Conservation (phyloP, 2,797 vertebrate genomes). For the Scolopax rusticola region DNA sequence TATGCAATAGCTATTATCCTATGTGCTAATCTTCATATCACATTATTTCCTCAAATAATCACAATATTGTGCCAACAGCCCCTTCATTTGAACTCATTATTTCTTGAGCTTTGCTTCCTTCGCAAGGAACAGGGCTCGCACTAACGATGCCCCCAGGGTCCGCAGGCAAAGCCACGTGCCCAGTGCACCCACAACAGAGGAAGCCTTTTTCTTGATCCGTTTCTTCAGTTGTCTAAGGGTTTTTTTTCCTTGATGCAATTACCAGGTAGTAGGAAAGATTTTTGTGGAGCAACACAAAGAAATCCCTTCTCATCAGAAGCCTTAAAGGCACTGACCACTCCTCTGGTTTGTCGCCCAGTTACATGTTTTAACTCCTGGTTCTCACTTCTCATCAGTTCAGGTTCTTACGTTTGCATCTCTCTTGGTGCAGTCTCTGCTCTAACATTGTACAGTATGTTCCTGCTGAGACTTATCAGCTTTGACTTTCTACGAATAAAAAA, state of each 20-base stretch:
- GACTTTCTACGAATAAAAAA: constrained; percentile 19
- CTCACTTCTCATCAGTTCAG: not conserved
- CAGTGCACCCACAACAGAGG: not conserved
- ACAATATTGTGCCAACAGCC: constrained; percentile 67
- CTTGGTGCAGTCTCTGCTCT: not conserved
- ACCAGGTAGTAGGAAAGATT: not conserved
- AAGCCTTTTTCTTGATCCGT: not conserved
- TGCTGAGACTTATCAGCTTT: not conserved
- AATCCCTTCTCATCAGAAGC: not conserved
- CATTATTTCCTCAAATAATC: constrained; percentile 72
- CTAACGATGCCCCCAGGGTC: constrained; percentile 59
- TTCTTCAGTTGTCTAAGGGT: not conserved
- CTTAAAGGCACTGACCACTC: not conserved
- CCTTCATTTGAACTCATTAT: constrained; percentile 46
- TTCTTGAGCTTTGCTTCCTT: constrained; percentile 40
- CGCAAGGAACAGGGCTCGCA: constrained; percentile 4
- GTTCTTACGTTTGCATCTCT: not conserved
- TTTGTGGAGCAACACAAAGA: not conserved
- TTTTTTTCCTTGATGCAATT: not conserved
- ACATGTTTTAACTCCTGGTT: not conserved
- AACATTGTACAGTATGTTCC: not conserved
- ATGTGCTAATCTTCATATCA: constrained; percentile 64
- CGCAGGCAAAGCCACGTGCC: not conserved
- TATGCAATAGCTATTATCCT: constrained; percentile 64
- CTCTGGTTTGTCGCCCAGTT: not conserved